These are phyloP conservation scores for Grammomys surdaster DNA, from an alignment of 2,113 vertebrate genomes.

Conservation along the genomic window DNA sequence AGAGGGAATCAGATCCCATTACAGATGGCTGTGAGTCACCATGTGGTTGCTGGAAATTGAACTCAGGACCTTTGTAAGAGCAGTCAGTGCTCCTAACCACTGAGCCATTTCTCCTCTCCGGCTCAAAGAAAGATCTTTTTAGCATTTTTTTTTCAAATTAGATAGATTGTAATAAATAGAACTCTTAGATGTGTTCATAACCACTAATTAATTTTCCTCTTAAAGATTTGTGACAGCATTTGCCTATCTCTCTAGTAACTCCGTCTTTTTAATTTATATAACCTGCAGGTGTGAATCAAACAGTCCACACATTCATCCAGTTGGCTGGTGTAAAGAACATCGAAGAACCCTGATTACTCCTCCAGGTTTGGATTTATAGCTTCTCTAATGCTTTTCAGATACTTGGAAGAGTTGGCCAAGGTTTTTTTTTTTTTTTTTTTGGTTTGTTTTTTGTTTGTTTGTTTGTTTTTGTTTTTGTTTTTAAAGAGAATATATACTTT, in stretches of 20 bases:
- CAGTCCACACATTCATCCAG: slow-evolving; percentile 93
- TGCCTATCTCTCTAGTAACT: slow-evolving; percentile 18
- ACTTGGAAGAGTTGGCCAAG: background rate
- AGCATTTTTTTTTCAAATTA: background rate
- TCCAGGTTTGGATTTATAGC: slow-evolving; percentile 87
- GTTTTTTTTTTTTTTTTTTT: no score
- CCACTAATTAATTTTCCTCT: background rate
- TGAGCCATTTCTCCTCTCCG: no score
- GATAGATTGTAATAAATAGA: background rate
- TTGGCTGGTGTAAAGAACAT: slow-evolving; percentile 93
- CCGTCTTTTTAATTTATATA: slow-evolving; percentile 40
- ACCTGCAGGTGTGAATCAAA: slow-evolving; percentile 91
- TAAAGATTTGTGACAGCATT: background rate
- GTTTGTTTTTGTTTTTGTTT: no score
- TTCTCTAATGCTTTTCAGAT: background rate
- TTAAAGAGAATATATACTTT: background rate
- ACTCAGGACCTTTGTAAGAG: no score
- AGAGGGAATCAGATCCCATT: no score
- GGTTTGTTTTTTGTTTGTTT: background rate
- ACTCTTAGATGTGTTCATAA: background rate
- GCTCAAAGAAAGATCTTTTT: background rate
- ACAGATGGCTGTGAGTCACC: no score
- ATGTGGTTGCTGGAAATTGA: no score
- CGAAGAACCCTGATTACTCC: slow-evolving; percentile 90
- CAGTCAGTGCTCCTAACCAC: no score